A percentile compares a stretch with the other conserved stretches of the same genome.
Conservation (phyloP, 2,113 vertebrate species). For the Hippoglossus stenolepis region DNA sequence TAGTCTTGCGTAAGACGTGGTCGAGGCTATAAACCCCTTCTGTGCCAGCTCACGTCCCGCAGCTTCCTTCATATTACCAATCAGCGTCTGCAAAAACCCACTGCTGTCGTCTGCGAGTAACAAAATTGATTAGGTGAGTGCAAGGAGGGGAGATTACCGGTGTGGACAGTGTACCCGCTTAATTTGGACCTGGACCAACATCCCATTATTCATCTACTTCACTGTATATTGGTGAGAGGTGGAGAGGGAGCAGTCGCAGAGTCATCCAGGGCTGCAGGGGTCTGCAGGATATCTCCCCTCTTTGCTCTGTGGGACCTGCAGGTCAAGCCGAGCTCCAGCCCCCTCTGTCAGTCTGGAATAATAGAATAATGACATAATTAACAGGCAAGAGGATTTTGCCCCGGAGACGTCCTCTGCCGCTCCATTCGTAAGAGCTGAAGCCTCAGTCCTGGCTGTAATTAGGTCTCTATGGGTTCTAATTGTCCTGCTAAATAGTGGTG, state of each 20-base stretch:
- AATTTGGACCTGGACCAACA: slow-evolving; percentile 60
- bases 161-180: slow-evolving; percentile 41
- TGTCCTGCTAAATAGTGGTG: slow-evolving; percentile 68
- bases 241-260: slow-evolving; percentile 29
- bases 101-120: slow-evolving; percentile 56
- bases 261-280: slow-evolving; percentile 31
- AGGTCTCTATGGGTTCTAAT: slow-evolving; percentile 80
- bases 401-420: slow-evolving; percentile 59
- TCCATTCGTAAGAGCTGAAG: slow-evolving; percentile 61
- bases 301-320: slow-evolving; percentile 57
- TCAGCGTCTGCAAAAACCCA: slow-evolving; percentile 44
- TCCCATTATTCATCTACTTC: slow-evolving; percentile 65
- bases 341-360: slow-evolving; percentile 70
- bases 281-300: slow-evolving; percentile 57
- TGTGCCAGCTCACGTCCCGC: background rate
- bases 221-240: slow-evolving; percentile 42
- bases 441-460: slow-evolving; percentile 73
- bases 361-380: slow-evolving; percentile 83
- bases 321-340: slow-evolving; percentile 59
- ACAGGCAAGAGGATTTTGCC: slow-evolving; percentile 71
- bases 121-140: slow-evolving; percentile 54
- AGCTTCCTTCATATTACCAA: slow-evolving; percentile 59
- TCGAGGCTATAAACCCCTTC: slow-evolving; percentile 9
- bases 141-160: slow-evolving; percentile 42
- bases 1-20: slow-evolving; percentile 14